Evolutionary conservation across 2,888 invertebrate species (phyloP), one percentile per base, ranked within the genome.

Genomic region (Diplazon laetatorius): DNA sequence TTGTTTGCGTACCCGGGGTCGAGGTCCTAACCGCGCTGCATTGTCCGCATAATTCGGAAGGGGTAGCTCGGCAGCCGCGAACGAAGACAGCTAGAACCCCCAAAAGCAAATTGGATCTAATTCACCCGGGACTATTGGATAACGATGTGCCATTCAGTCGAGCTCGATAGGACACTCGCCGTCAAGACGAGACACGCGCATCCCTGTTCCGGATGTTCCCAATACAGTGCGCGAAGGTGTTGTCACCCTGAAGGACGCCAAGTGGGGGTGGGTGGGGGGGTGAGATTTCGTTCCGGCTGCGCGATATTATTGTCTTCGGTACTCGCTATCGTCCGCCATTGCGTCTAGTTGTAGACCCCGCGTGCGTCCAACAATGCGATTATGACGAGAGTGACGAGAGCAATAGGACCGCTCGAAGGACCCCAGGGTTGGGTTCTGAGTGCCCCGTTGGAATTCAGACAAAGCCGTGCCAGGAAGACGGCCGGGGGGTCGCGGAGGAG

Each of bases 71-170:
- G 16, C 12, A 44, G 10, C 42, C 44, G 55, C 10, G 22, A n/a
- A 42, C 59, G 14, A 20, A 44, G 71, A 18, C 25, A 78, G 46
- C 39, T 30, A 14, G 78, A 6, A 71, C 69, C 63, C n/a, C 77
- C 77, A 46, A 62, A 48, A 39, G 66, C 78, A 78, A 78, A 78
- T 78, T 78, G 75, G 78, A 78, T 78, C 78, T 78, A 78, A 78
- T 78, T 78, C 78, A 68, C 75, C 16, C 18, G n/a, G 78, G 75
- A 75, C 78, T 75, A 78, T 78, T 75, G 75, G 78, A 78, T 78
- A 78, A 78, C 78, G 78, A 78, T 78, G 78, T 78, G 55, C 78
- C 48, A 78, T 78, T 78, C 78, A 78, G 48, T 25, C 25, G 37
- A 70, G 63, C 69, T 25, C 55, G 62, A 50, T 46, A 25, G 62